Conservation (phyloP, 1,140 invertebrate species). For the Lordiphosa clarofinis region DNA sequence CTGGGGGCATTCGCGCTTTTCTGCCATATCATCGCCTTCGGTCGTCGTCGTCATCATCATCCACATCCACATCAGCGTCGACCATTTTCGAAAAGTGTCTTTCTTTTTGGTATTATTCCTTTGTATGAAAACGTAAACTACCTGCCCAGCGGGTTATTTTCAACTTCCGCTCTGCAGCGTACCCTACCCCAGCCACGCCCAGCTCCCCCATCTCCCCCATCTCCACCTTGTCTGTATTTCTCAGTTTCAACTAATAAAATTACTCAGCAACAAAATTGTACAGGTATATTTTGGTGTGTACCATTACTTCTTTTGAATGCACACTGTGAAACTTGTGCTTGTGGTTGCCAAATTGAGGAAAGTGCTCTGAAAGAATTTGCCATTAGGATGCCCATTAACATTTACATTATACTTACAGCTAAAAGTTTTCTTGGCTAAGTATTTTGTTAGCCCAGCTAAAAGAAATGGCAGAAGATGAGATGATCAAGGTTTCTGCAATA, state of each 20-base stretch:
- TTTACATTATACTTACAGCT: too few species aligned
- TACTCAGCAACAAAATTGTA: slow-evolving; percentile 46
- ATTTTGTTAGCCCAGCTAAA: too few species aligned
- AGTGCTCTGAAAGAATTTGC: too few species aligned
- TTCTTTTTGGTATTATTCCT: slow-evolving; percentile 52
- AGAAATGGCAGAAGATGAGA: too few species aligned
- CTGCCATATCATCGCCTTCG: slow-evolving; percentile 64
- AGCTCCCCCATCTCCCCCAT: background rate
- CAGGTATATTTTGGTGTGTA: background rate
- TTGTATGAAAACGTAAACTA: slow-evolving; percentile 40
- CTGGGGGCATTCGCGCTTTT: slow-evolving; percentile 55
- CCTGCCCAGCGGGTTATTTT: slow-evolving; percentile 57
- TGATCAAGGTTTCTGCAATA: too few species aligned
- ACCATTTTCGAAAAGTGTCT: slow-evolving; percentile 61
- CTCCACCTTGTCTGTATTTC: background rate
- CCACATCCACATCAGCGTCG: slow-evolving; percentile 47
- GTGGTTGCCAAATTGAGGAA: too few species aligned
- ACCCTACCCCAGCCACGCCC: background rate
- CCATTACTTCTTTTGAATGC: too few species aligned
- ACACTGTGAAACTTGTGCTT: too few species aligned
- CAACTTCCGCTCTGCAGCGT: slow-evolving; percentile 40
- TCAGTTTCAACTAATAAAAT: slow-evolving; percentile 50
- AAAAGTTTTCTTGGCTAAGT: too few species aligned
- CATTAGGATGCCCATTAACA: too few species aligned
- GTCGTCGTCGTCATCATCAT: slow-evolving; percentile 36